A percentile compares a stretch with the other conserved stretches of the same genome.
These are phyloP conservation scores for Campoplex nolae DNA, from an alignment of 2,888 invertebrate genomes.

Conservation along the genomic window DNA sequence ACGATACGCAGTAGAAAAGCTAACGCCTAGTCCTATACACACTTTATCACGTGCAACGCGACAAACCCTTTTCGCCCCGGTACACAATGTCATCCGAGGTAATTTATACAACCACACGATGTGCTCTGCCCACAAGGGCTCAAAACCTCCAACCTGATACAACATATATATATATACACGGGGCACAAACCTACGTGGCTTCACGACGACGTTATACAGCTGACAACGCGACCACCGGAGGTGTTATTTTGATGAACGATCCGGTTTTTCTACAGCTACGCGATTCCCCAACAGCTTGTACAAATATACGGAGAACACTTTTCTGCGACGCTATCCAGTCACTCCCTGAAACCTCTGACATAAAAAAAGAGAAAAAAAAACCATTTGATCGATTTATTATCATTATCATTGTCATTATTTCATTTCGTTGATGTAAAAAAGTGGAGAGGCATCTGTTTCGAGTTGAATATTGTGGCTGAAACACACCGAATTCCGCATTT, in stretches of 20 bases:
- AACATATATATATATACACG: neutral
- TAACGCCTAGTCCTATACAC: constrained; percentile 39
- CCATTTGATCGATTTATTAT: constrained; percentile 18
- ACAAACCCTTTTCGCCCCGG: constrained; percentile 54
- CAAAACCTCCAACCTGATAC: constrained; percentile 19
- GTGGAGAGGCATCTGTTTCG: neutral
- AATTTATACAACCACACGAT: constrained; percentile 73
- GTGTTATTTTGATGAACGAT: constrained; percentile 76
- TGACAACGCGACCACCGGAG: constrained; percentile 73
- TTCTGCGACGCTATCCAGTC: neutral
- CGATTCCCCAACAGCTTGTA: constrained; percentile 45
- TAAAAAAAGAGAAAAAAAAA: neutral
- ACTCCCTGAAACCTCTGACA: neutral
- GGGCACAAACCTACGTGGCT: constrained; percentile 31
- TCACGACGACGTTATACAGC: constrained; percentile 56
- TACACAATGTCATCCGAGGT: constrained; percentile 68
- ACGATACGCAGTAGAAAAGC: constrained; percentile 58
- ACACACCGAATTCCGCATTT: neutral
- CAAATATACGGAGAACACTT: constrained; percentile 49
- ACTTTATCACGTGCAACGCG: constrained; percentile 67
- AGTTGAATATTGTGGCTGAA: neutral
- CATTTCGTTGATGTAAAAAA: constrained; percentile 16
- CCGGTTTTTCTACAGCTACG: constrained; percentile 55
- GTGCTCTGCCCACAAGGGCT: constrained; percentile 60
- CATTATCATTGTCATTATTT: neutral